Percentiles rank a stretch among this genome's conserved stretches.
Evolutionary conservation across 1,140 invertebrate species (phyloP).

Genomic region (Aphaenogaster ashmeadi): DNA sequence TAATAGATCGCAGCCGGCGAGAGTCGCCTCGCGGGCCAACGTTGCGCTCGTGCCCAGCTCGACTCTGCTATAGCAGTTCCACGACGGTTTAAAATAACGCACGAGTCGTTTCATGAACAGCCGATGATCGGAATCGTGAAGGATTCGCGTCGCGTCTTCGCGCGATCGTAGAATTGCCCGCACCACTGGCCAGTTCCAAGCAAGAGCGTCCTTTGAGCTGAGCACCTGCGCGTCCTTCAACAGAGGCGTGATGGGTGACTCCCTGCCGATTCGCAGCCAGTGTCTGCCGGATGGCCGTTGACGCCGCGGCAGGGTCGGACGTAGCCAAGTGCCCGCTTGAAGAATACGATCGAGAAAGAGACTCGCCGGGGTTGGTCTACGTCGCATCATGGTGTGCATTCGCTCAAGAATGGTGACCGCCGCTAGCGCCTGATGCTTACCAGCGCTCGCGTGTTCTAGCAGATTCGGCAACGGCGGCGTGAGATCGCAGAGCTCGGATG

Average conservation of each 20-base stretch:
- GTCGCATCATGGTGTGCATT: slow-evolving; percentile 93
- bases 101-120: slow-evolving; percentile 94
- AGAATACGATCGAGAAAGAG: slow-evolving; percentile 94
- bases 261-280: slow-evolving; percentile 81
- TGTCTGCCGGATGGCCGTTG: slow-evolving; percentile 79
- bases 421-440: slow-evolving; percentile 92
- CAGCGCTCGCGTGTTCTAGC: slow-evolving; percentile 92
- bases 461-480: slow-evolving; percentile 94
- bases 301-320: slow-evolving; percentile 79
- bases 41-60: slow-evolving; percentile 89
- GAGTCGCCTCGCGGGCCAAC: slow-evolving; percentile 89
- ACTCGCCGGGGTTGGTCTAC: slow-evolving; percentile 92
- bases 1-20: slow-evolving; percentile 92
- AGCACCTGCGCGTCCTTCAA: slow-evolving; percentile 89
- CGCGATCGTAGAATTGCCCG: slow-evolving; percentile 87
- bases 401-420: slow-evolving; percentile 93
- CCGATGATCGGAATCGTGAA: slow-evolving; percentile 91
- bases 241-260: slow-evolving; percentile 83
- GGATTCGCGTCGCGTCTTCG: slow-evolving; percentile 79
- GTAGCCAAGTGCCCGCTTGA: slow-evolving; percentile 84
- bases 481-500: slow-evolving; percentile 94
- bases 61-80: slow-evolving; percentile 93
- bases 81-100: slow-evolving; percentile 95
- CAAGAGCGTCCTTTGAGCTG: slow-evolving; percentile 87
- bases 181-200: slow-evolving; percentile 91